These are phyloP conservation scores for Saturnia japonica DNA, from an alignment of 2,888 invertebrate genomes.

Conservation along the genomic window DNA sequence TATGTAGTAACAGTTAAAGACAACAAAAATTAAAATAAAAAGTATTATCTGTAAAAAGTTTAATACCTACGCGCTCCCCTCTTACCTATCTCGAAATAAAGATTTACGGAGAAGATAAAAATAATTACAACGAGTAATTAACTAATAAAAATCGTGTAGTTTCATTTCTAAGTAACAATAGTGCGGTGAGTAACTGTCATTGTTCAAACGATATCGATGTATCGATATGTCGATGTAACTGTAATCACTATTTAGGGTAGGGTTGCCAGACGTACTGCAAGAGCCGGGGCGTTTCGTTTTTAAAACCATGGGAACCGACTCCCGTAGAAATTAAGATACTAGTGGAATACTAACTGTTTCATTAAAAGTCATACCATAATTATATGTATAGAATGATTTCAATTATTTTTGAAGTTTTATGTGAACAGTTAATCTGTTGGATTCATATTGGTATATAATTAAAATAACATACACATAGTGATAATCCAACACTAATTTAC, in stretches of 20 bases:
- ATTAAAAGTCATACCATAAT: too few relatives aligned
- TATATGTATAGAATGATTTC: too few relatives aligned
- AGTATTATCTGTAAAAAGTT: neutral
- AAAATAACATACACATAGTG: too few relatives aligned
- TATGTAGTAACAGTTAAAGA: too few relatives aligned
- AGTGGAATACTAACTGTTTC: too few relatives aligned
- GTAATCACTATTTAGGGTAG: constrained; percentile 18
- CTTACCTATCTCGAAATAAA: constrained; percentile 2
- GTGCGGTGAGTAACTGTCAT: constrained; percentile 36
- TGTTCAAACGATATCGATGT: constrained; percentile 27
- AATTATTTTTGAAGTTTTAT: too few relatives aligned
- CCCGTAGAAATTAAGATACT: neutral
- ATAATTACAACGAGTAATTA: constrained; percentile 22
- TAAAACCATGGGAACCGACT: neutral
- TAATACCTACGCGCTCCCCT: constrained; percentile 1
- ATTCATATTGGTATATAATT: too few relatives aligned
- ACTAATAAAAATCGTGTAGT: constrained; percentile 19
- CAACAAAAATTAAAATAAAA: neutral
- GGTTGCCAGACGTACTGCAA: neutral
- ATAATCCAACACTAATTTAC: too few relatives aligned
- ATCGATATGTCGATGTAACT: constrained; percentile 31
- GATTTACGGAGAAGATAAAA: constrained; percentile 12
- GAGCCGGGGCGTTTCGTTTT: neutral
- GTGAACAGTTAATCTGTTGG: too few relatives aligned
- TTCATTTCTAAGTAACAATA: constrained; percentile 28